Evolutionary conservation across 2,888 invertebrate species (phyloP), one percentile per base, ranked within the genome.

Genomic region (Mythimna pallens): DNA sequence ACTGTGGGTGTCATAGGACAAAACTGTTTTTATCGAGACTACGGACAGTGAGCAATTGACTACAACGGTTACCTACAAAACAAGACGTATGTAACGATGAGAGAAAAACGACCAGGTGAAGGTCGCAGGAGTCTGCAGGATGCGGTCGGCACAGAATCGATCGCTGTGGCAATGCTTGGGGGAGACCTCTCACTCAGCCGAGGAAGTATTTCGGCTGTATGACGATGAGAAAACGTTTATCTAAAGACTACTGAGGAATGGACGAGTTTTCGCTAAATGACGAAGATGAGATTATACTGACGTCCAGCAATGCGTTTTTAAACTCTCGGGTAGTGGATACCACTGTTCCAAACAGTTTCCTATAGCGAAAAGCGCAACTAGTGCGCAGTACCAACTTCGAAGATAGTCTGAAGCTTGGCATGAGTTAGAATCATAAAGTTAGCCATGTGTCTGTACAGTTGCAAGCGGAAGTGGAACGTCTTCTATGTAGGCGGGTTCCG

Each of bases 381-480:
- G 64, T 68, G n/a, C 43, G 5, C 14, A 43, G 14, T 40, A 22
- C 12, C 10, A 64, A 77, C 63, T 63, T 43, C 34, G 30, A 63
- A 63, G 76, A 76, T 43, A 70, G 59, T 64, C 59, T 25, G 14
- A 73, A 73, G 34, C 59, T 73, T 74, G 79, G 65, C 79, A 65
- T 57, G 57, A 50, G 69, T 65, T 57, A 50, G 36, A 50, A 78
- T 74, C 74, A 58, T 70, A 82, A 78, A 70, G 64, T 62, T 70
- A 54, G 65, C 3, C 50, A 73, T 73, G 68, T 82, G 22, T 58
- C 40, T 54, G 57, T 57, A 67, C 50, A 40, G 10, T 25, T n/a
- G 40, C 64, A 57, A 47, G 22, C 69, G 69, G 80, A 81, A 80
- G 67, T 57, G 64, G 40, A 62, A 61, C 68, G 59, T 76, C 65